These are phyloP conservation scores for Meganola albula DNA, from an alignment of 2,888 invertebrate genomes.

Conservation along the genomic window DNA sequence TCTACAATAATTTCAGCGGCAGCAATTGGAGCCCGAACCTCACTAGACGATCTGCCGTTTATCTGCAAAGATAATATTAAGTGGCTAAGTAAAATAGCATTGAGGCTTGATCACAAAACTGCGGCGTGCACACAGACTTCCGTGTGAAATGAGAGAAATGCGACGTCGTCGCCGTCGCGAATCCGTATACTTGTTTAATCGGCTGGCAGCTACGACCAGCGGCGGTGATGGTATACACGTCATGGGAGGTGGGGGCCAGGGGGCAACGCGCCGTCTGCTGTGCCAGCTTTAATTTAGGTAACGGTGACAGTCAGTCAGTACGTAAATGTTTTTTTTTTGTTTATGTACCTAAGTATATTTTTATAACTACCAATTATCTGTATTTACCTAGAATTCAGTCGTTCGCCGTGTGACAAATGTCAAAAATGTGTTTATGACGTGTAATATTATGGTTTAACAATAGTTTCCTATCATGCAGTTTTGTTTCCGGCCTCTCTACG, in stretches of 20 bases:
- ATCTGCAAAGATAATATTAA: constrained; percentile 55
- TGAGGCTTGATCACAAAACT: constrained; percentile 25
- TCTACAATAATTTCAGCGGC: constrained; percentile 72
- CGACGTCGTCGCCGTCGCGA: constrained; percentile 50
- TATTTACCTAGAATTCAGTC: no score
- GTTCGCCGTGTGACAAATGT: no score
- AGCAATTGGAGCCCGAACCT: constrained; percentile 73
- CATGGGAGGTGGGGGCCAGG: constrained; percentile 53
- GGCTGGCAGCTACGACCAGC: constrained; percentile 31
- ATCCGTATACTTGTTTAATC: constrained; percentile 57
- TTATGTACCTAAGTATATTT: no score
- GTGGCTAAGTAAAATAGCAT: constrained; percentile 17
- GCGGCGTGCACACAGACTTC: constrained; percentile 29
- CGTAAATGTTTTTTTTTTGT: no score
- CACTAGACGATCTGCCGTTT: constrained; percentile 59
- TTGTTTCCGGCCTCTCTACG: no score
- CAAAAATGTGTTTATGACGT: no score
- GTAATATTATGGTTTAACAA: no score
- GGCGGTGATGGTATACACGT: constrained; percentile 34
- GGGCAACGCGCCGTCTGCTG: constrained; percentile 54
- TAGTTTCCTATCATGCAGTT: no score
- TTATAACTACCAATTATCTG: no score
- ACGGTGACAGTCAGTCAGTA: constrained; percentile 27
- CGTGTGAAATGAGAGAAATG: constrained; percentile 33
- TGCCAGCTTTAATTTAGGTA: constrained; percentile 39